Percentiles rank a stretch among this genome's conserved stretches.
Conservation (phyloP, 2,797 vertebrate genomes). For the Tenualosa ilisha region DNA sequence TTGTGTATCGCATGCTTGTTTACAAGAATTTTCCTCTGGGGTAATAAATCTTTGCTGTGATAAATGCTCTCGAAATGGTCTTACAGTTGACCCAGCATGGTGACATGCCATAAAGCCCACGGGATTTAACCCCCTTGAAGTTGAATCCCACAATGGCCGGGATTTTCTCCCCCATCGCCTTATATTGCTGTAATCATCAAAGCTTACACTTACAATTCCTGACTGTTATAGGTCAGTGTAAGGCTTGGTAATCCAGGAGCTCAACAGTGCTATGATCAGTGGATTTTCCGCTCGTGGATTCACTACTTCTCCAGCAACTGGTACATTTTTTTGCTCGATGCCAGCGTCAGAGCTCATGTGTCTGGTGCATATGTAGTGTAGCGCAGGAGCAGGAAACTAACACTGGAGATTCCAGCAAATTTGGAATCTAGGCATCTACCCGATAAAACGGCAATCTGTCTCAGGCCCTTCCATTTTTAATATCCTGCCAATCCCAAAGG, state of each 20-base stretch:
- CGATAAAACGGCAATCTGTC: neutral
- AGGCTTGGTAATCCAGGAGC: constrained; percentile 11
- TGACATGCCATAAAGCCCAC: neutral
- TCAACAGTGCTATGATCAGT: constrained; percentile 16
- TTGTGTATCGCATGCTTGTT: neutral
- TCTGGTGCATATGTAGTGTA: neutral
- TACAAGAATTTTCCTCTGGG: neutral
- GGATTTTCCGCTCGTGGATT: neutral
- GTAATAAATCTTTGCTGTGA: constrained; percentile 4
- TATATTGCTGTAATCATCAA: constrained; percentile 24
- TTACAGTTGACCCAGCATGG: constrained; percentile 17
- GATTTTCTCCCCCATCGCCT: constrained; percentile 22
- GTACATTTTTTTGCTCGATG: neutral
- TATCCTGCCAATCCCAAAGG: neutral
- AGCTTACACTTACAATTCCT: constrained; percentile 1
- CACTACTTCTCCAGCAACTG: neutral
- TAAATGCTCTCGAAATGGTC: constrained; percentile 12
- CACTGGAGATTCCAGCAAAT: neutral
- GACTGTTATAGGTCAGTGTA: neutral
- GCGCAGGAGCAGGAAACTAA: neutral
- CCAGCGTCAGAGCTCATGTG: neutral
- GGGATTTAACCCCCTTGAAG: constrained; percentile 7
- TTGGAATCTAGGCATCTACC: neutral
- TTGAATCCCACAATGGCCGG: constrained; percentile 4
- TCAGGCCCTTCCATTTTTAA: neutral